Base-by-base conservation (phyloP, 2,888 invertebrate genomes). In the Fragum whitleyi region DNA sequence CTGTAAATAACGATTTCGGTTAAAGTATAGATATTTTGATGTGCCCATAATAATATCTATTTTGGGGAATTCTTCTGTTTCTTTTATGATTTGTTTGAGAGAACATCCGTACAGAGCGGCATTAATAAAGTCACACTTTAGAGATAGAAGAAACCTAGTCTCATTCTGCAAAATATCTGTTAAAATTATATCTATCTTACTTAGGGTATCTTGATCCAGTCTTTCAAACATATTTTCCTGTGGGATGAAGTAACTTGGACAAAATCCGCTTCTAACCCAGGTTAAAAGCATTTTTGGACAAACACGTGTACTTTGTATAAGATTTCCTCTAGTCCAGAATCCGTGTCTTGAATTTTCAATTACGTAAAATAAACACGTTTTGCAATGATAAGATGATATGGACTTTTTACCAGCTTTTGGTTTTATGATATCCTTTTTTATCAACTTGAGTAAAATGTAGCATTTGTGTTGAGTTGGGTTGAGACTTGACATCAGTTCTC, bases 211-310 rank as follows among this genome's bases (percentile, higher is more conserved):
- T 14, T 39, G 6, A 14, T 14, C 14, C 14, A 53, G 11, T 21
- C 19, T 53, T 5, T 62, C 32, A 21, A 62, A 62, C 32, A 62
- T 62, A 29, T 62, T 62, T 32, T 62, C 62, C 29, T 62, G 19
- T 28, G 32, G 28, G 1, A 62, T 32, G 19, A 62, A 62, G n/a
- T 62, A 29, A 32, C 32, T 62, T 19, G 62, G 62, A 62, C 62
- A 62, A 32, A 26, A 19, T 62, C 21, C 21, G 3, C 16, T 2
- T 21, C 32, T 62, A 21, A 62, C 62, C 62, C 62, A 62, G 19
- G 16, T 16, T 14, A 32, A 62, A 11, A 62, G 32, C 19, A 14
- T 16, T 32, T n/a, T 32, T 14, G 32, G 32, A 62, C 62, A 62
- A 9, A 28, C 32, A 32, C 28, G 21, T 32, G 28, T 28, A 29